Evolutionary conservation across 2,113 vertebrate species (phyloP).

Genomic region (Amia ocellicauda): DNA sequence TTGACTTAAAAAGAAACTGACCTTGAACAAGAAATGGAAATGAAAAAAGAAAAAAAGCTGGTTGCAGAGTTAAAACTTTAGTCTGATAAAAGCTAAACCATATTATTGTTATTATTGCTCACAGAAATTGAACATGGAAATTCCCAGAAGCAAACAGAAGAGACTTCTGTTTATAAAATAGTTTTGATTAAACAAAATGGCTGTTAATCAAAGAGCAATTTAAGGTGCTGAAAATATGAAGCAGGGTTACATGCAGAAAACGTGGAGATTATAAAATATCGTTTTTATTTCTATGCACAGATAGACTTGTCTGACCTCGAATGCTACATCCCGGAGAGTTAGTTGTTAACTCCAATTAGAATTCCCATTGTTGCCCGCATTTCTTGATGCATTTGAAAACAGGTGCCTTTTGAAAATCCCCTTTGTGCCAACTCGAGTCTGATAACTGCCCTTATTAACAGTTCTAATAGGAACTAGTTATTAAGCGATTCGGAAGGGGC

Average conservation of each 20-base stretch:
- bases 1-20: too few species aligned
- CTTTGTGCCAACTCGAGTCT: slow-evolving; percentile 8
- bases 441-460: slow-evolving; percentile 10
- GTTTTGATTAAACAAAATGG: slow-evolving; percentile 8
- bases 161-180: neutral
- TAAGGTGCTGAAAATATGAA: too few species aligned
- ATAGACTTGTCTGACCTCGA: slow-evolving; percentile 1
- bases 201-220: slow-evolving; percentile 1
- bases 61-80: too few species aligned
- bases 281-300: slow-evolving; percentile 8
- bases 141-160: too few species aligned
- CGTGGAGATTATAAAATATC: neutral
- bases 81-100: too few species aligned
- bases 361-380: slow-evolving; percentile 15
- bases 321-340: neutral
- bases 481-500: neutral
- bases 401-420: slow-evolving; percentile 14
- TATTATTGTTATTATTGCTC: too few species aligned
- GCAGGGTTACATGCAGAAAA: too few species aligned
- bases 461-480: slow-evolving; percentile 13
- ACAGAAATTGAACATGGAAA: too few species aligned
- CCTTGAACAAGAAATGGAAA: too few species aligned
- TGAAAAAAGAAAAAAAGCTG: too few species aligned
- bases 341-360: slow-evolving; percentile 14
- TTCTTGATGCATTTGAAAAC: slow-evolving; percentile 6